A percentile compares a stretch with the other conserved stretches of the same genome.
Conservation (phyloP, 2,113 vertebrate genomes). For the Paraplagusia blochii region DNA sequence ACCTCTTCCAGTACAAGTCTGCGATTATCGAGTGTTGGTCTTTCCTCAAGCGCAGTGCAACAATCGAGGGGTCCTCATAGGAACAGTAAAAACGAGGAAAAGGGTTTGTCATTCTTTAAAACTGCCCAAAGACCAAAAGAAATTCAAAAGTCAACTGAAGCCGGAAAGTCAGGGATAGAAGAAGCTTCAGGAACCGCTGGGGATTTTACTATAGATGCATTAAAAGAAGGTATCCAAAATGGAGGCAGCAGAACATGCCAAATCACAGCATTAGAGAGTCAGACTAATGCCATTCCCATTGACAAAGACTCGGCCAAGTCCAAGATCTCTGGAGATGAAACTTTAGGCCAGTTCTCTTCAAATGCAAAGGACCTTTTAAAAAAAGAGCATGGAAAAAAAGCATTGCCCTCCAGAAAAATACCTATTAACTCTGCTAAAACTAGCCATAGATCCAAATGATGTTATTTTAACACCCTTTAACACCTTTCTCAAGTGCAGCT, state of each 20-base stretch:
- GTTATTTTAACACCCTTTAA: constrained; percentile 11
- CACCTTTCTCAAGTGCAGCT: constrained; percentile 78
- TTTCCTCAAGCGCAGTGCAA: constrained; percentile 28
- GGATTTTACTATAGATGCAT: constrained; percentile 58
- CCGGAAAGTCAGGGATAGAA: constrained; percentile 73
- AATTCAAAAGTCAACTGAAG: constrained; percentile 82
- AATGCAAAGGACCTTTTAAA: constrained; percentile 74
- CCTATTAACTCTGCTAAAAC: constrained; percentile 86
- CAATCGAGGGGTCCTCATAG: constrained; percentile 70
- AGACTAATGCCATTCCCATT: constrained; percentile 66
- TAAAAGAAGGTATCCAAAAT: constrained; percentile 39
- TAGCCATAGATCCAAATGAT: constrained; percentile 89
- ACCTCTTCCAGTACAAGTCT: constrained; percentile 92
- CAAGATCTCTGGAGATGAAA: constrained; percentile 83
- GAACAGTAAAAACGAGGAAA: constrained; percentile 93
- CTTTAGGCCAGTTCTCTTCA: constrained; percentile 66
- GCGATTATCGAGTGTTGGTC: constrained; percentile 77
- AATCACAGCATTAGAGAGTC: constrained; percentile 62
- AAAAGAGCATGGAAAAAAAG: constrained; percentile 80
- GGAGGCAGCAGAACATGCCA: constrained; percentile 66
- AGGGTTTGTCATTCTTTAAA: constrained; percentile 95
- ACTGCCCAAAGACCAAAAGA: constrained; percentile 93
- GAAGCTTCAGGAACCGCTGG: constrained; percentile 64
- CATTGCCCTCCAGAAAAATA: constrained; percentile 80
- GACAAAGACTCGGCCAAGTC: constrained; percentile 81